A percentile compares a stretch with the other conserved stretches of the same genome.
Evolutionary conservation across 1,140 invertebrate species (phyloP).

Genomic region (Gonioctena quinquepunctata): DNA sequence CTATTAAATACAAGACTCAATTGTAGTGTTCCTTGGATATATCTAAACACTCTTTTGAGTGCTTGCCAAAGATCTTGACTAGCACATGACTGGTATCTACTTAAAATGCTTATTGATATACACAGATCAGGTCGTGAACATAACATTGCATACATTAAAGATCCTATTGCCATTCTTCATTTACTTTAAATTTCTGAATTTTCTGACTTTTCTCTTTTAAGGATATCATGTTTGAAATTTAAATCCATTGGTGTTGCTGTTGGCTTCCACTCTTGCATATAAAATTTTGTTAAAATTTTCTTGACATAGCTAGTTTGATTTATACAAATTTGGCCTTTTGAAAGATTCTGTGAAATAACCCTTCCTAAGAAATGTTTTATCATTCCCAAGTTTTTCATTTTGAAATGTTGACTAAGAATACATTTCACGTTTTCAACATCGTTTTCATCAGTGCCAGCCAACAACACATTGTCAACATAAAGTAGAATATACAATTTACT

Average conservation of each 20-base stretch:
- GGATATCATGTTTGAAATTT: neutral
- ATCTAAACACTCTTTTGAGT: neutral
- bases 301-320: neutral
- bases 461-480: neutral
- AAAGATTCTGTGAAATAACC: neutral
- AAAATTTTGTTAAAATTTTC: neutral
- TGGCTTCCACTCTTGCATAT: neutral
- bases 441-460: neutral
- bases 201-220: constrained; percentile 8
- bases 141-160: constrained; percentile 30
- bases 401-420: neutral
- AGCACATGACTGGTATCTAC: constrained; percentile 4
- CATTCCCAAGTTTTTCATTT: neutral
- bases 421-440: neutral
- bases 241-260: neutral
- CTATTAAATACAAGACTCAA: neutral
- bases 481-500: neutral
- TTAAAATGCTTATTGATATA: constrained; percentile 5
- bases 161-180: constrained; percentile 25
- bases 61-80: neutral
- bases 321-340: neutral
- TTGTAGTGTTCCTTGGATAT: neutral
- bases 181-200: constrained; percentile 23
- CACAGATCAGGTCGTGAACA: constrained; percentile 28
- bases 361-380: neutral